These are phyloP conservation scores for Serilophus lunatus DNA, from an alignment of 2,113 vertebrate genomes.

Conservation along the genomic window DNA sequence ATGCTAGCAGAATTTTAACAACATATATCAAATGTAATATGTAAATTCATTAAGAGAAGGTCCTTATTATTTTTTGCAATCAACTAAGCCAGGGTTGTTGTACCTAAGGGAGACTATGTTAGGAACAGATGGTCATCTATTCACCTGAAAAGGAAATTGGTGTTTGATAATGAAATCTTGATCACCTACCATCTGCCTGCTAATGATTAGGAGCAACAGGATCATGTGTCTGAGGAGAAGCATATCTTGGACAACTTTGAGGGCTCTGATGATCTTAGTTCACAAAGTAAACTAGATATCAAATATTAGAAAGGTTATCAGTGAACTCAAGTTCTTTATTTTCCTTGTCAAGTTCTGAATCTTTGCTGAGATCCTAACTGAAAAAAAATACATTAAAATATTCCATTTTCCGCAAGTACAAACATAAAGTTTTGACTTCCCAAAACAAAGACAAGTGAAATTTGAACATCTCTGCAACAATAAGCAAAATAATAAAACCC, in stretches of 20 bases:
- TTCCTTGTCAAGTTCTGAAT: neutral
- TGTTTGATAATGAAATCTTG: constrained; percentile 65
- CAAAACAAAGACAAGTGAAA: neutral
- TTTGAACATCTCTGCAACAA: neutral
- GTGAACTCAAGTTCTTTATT: neutral
- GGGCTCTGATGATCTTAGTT: neutral
- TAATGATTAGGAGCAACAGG: constrained; percentile 19
- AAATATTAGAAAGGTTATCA: neutral
- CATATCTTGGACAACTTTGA: neutral
- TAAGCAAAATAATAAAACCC: neutral
- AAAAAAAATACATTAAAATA: neutral
- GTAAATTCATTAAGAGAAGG: neutral
- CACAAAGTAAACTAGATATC: neutral
- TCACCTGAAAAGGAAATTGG: constrained; percentile 37
- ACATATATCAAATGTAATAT: neutral
- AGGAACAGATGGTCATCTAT: constrained; percentile 57
- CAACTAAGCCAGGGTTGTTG: neutral
- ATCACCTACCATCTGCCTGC: constrained; percentile 59
- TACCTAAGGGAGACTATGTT: neutral
- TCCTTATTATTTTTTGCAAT: neutral
- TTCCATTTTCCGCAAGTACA: neutral
- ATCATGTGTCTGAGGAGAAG: constrained; percentile 32
- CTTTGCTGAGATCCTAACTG: neutral
- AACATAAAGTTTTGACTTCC: neutral
- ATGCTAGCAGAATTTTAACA: neutral